A percentile compares a stretch with the other conserved stretches of the same genome.
phyloP scores from a whole-genome alignment of 1,140 invertebrate species.

The Drosophila saltans region DNA sequence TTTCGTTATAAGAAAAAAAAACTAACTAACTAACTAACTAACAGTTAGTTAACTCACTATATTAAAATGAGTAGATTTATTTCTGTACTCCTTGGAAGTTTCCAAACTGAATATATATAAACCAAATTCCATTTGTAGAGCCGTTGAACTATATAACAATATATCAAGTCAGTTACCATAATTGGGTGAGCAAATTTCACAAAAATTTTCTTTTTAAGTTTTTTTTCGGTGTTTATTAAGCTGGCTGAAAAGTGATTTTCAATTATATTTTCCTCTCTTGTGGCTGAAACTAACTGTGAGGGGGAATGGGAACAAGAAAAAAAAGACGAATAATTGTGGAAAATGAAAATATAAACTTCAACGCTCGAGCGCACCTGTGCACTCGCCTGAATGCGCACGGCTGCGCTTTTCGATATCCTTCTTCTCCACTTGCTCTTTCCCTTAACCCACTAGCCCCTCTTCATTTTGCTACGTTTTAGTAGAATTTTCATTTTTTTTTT shows the following conservation, averaged over 20 bases:
- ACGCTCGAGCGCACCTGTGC: slow-evolving; percentile 69
- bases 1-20: no score
- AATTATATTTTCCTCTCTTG: slow-evolving; percentile 55
- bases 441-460: neutral
- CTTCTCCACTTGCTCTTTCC: no score
- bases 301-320: neutral
- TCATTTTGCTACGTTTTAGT: neutral
- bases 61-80: no score
- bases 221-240: slow-evolving; percentile 40
- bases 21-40: no score
- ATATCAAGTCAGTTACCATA: slow-evolving; percentile 1
- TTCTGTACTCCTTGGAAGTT: no score
- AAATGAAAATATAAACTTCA: slow-evolving; percentile 32
- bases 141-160: neutral
- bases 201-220: neutral
- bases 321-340: slow-evolving; percentile 4
- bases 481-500: slow-evolving; percentile 3
- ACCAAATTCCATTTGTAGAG: neutral
- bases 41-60: no score
- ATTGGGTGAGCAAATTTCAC: slow-evolving; percentile 1
- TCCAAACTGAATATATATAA: no score
- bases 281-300: slow-evolving; percentile 25
- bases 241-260: slow-evolving; percentile 62
- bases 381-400: slow-evolving; percentile 74
- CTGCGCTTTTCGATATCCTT: slow-evolving; percentile 60